phyloP scores from a whole-genome alignment of 2,888 invertebrate genomes.

The Sylvicola fuscatus region DNA sequence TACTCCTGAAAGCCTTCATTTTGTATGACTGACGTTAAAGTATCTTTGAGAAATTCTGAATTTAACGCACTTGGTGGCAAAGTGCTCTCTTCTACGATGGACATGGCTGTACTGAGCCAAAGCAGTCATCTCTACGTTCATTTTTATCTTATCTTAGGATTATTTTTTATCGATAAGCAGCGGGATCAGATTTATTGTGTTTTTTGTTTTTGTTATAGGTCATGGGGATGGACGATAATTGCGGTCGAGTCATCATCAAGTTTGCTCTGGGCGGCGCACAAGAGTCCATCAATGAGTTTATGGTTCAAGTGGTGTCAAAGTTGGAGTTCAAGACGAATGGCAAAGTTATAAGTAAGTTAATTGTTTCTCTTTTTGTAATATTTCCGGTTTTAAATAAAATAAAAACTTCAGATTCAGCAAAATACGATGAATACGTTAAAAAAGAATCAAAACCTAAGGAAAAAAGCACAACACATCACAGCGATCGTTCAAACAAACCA shows the following conservation, averaged over 20 bases:
- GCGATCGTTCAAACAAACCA: no score
- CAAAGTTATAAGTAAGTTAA: conserved; percentile 68
- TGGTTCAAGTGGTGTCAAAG: conserved; percentile 54
- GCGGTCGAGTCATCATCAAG: conserved; percentile 56
- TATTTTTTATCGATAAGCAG: background rate
- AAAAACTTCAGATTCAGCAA: conserved; percentile 37
- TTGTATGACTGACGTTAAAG: no score
- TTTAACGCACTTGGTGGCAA: no score
- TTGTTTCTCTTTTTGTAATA: background rate
- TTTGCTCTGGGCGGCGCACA: conserved; percentile 43
- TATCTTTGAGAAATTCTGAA: no score
- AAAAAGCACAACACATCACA: no score
- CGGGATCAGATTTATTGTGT: background rate
- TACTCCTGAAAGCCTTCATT: no score
- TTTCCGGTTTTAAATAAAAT: conserved; percentile 2
- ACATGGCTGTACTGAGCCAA: no score
- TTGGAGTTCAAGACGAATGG: conserved; percentile 62
- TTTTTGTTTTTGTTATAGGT: conserved; percentile 28
- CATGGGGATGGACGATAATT: conserved; percentile 64
- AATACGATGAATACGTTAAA: conserved; percentile 49
- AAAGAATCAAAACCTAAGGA: conserved; percentile 6
- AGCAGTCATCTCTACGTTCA: no score
- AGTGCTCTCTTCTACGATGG: no score
- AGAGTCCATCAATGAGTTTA: conserved; percentile 55
- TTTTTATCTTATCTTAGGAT: background rate